These are phyloP conservation scores for Mythimna loreyi DNA, from an alignment of 2,888 invertebrate genomes.

Conservation along the genomic window DNA sequence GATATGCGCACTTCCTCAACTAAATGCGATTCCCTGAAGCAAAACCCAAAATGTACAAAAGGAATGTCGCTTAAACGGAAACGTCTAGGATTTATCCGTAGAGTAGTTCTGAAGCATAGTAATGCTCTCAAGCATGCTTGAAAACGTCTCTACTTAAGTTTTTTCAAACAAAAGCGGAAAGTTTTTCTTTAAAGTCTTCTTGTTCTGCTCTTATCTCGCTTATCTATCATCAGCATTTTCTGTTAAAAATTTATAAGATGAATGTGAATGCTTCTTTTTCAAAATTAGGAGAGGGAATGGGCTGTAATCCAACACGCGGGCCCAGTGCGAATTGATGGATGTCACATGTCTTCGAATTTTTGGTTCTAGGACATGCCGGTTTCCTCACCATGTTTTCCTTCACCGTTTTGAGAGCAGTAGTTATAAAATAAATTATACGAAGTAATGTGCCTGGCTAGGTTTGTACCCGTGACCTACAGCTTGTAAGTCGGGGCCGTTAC, in stretches of 20 bases:
- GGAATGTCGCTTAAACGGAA: constrained; percentile 6
- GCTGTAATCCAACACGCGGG: too few species aligned
- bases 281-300: too few species aligned
- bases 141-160: not conserved
- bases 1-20: constrained; percentile 29
- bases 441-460: too few species aligned
- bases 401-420: too few species aligned
- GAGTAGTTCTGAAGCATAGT: constrained; percentile 19
- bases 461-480: too few species aligned
- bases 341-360: too few species aligned
- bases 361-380: too few species aligned
- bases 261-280: not conserved
- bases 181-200: constrained; percentile 7
- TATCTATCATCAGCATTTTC: not conserved
- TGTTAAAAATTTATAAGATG: not conserved
- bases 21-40: constrained; percentile 13
- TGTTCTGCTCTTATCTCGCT: not conserved
- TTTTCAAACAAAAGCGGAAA: not conserved
- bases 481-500: too few species aligned
- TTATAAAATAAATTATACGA: too few species aligned
- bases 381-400: too few species aligned
- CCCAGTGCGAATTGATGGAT: too few species aligned
- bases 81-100: constrained; percentile 1
- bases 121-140: too few species aligned
- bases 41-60: constrained; percentile 25